Evolutionary conservation across 2,113 vertebrate genomes (phyloP).

Genomic region (Equus quagga): DNA sequence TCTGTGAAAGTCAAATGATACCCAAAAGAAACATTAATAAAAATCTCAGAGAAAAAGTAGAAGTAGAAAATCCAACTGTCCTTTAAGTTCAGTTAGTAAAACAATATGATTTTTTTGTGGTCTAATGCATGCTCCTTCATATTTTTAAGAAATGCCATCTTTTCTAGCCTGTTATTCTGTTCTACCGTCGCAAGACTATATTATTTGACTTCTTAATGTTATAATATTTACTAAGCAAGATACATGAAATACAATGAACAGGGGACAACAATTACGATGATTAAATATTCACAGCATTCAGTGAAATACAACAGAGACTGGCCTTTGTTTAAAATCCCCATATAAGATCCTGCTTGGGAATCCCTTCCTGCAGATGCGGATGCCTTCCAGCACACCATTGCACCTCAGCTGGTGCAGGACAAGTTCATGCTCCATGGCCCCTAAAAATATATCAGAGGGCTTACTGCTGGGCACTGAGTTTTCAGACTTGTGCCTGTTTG

Average conservation of each 20-base stretch:
- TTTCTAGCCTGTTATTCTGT: neutral
- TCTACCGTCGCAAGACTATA: neutral
- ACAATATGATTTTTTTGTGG: neutral
- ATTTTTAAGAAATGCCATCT: neutral
- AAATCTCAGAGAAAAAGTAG: conserved; percentile 9
- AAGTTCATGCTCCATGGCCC: conserved; percentile 93
- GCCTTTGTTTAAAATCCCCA: conserved; percentile 95
- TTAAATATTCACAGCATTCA: neutral
- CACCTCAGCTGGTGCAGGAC: conserved; percentile 95
- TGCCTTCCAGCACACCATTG: conserved; percentile 94
- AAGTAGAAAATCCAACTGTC: neutral
- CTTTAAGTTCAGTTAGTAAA: neutral
- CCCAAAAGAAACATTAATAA: neutral
- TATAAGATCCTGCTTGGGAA: conserved; percentile 93
- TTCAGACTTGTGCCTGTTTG: neutral
- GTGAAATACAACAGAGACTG: neutral
- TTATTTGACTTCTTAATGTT: conserved; percentile 16
- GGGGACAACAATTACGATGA: neutral
- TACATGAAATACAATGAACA: neutral
- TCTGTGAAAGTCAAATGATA: neutral
- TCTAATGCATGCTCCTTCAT: neutral
- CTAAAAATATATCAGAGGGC: conserved; percentile 75
- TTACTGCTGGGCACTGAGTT: neutral
- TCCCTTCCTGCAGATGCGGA: too few relatives aligned
- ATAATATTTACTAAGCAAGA: neutral